Percentiles rank a stretch among this genome's conserved stretches.
Evolutionary conservation across 1,140 invertebrate species (phyloP).

Genomic region (Heterodera schachtii): DNA sequence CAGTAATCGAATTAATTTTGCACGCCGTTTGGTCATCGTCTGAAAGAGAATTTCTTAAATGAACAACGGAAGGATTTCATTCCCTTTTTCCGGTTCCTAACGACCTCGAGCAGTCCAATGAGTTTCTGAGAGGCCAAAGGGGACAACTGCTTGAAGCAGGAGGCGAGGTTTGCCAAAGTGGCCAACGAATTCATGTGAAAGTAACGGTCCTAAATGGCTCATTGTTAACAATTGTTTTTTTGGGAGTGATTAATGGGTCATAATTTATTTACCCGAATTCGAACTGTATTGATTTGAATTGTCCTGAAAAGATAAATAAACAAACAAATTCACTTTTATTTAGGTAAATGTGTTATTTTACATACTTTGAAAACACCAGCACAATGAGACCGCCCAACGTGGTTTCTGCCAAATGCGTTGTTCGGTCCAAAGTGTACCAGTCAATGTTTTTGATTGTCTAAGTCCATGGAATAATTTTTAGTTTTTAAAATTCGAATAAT

Average conservation of each 20-base stretch:
- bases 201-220: conserved; percentile 79
- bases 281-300: conserved; percentile 95
- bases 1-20: conserved; percentile 56
- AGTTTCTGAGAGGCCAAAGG: conserved; percentile 89
- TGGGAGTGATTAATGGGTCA: neutral
- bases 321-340: neutral
- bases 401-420: conserved; percentile 54
- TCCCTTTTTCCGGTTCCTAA: neutral
- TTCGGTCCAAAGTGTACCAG: conserved; percentile 76
- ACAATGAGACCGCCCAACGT: conserved; percentile 92
- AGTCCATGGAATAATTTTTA: conserved; percentile 50
- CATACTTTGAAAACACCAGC: conserved; percentile 80
- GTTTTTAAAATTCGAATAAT: conserved; percentile 26
- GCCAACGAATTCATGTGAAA: conserved; percentile 94
- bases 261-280: conserved; percentile 77
- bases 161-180: conserved; percentile 95
- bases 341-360: neutral
- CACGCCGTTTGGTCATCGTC: conserved; percentile 55
- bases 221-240: neutral
- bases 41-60: conserved; percentile 28
- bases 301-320: conserved; percentile 68
- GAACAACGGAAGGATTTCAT: conserved; percentile 67
- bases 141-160: conserved; percentile 88
- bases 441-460: conserved; percentile 82
- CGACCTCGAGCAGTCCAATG: conserved; percentile 64